phyloP scores from a whole-genome alignment of 2,113 vertebrate genomes.

The Aix galericulata region DNA sequence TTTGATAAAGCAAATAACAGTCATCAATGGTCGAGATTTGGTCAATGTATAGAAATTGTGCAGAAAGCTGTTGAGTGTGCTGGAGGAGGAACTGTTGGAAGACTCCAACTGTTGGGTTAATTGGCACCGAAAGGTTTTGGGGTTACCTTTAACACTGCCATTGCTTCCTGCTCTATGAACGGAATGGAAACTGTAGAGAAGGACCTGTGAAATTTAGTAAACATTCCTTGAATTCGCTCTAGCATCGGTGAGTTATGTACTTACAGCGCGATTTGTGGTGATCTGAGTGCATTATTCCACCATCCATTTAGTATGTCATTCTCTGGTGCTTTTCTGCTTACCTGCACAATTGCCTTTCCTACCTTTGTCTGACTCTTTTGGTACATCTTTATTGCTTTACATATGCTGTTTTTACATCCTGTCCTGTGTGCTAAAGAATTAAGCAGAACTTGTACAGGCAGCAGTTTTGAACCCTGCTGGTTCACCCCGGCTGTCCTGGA shows the following conservation, averaged over 20 bases:
- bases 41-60: neutral
- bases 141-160: neutral
- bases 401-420: neutral
- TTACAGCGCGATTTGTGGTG: rapidly evolving
- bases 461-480: neutral
- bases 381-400: rapidly evolving
- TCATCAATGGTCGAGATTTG: neutral
- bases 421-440: neutral
- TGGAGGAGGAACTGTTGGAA: neutral
- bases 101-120: neutral
- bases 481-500: neutral
- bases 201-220: neutral
- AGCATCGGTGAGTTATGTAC: rapidly evolving
- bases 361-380: neutral
- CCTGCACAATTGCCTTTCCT: neutral
- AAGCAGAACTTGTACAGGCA: neutral
- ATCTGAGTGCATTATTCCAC: neutral
- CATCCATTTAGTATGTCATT: rapidly evolving
- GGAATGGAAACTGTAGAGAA: neutral
- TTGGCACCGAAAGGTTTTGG: neutral
- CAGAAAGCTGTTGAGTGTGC: neutral
- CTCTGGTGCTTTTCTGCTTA: neutral
- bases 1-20: neutral
- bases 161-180: neutral
- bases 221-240: neutral